Percentiles rank a stretch among this genome's conserved stretches.
These are phyloP conservation scores for Hirundichthys speculiger DNA, from an alignment of 2,113 vertebrate genomes.

Conservation along the genomic window DNA sequence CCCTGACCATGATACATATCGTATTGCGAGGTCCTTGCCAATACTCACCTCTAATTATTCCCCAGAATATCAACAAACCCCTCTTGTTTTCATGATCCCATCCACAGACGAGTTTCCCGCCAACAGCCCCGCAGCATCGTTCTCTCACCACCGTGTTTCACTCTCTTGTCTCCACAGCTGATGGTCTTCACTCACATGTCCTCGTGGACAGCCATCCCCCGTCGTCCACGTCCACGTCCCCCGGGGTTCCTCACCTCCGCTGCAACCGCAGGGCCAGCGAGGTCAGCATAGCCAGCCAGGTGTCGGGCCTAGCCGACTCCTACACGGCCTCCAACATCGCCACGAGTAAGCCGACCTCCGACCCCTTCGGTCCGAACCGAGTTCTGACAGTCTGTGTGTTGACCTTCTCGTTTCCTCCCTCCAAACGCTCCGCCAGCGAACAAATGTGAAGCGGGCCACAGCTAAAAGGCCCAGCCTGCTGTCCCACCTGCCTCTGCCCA, in stretches of 20 bases:
- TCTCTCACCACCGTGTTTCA: too few species aligned
- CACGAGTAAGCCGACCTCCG: slow-evolving; percentile 87
- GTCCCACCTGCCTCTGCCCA: slow-evolving; percentile 87
- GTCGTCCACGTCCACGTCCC: slow-evolving; percentile 82
- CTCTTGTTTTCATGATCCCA: too few species aligned
- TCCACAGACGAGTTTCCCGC: too few species aligned
- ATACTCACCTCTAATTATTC: too few species aligned
- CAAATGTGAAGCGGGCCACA: slow-evolving; percentile 74
- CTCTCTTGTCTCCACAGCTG: slow-evolving; percentile 61
- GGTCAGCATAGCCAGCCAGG: slow-evolving; percentile 96
- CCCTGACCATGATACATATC: too few species aligned
- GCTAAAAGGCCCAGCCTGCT: slow-evolving; percentile 86
- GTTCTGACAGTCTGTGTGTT: slow-evolving; percentile 55
- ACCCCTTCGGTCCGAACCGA: background rate
- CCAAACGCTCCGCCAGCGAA: slow-evolving; percentile 79
- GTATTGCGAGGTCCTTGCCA: too few species aligned
- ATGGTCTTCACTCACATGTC: slow-evolving; percentile 79
- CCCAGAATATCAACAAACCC: too few species aligned
- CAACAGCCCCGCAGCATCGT: too few species aligned
- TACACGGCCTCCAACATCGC: slow-evolving; percentile 93
- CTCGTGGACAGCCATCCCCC: slow-evolving; percentile 74
- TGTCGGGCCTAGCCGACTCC: slow-evolving; percentile 92
- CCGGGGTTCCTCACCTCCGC: slow-evolving; percentile 81
- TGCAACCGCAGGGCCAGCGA: slow-evolving; percentile 88
- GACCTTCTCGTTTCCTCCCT: slow-evolving; percentile 49